A percentile compares a stretch with the other conserved stretches of the same genome.
phyloP scores from a whole-genome alignment of 2,113 vertebrate species.

The Camelus bactrianus region DNA sequence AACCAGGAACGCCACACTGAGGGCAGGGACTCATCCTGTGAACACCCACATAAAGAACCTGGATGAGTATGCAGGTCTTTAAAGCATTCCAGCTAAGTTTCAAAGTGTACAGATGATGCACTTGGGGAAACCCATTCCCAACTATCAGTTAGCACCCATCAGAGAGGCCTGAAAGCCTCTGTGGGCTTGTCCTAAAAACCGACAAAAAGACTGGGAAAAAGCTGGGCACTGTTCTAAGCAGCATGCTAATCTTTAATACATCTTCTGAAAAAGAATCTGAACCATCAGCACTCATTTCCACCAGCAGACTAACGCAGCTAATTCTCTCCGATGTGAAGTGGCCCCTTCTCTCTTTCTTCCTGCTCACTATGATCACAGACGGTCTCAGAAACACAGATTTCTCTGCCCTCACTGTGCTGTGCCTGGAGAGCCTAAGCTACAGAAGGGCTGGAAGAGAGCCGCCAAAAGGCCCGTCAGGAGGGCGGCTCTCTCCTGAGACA shows the following conservation, averaged over 20 bases:
- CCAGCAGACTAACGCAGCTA: background rate
- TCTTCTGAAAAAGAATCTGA: background rate
- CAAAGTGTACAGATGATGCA: background rate
- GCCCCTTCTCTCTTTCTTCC: background rate
- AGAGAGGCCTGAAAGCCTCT: background rate
- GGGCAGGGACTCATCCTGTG: background rate
- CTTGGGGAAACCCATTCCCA: background rate
- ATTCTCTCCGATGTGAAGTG: background rate
- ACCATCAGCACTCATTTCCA: background rate
- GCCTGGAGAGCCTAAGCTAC: background rate
- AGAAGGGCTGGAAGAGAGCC: background rate
- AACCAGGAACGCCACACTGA: background rate
- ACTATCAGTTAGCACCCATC: background rate
- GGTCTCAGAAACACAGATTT: conserved; percentile 22
- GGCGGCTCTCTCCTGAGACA: background rate
- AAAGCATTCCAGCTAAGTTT: background rate
- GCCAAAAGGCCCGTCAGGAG: background rate
- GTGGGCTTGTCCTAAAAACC: background rate
- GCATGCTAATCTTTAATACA: background rate
- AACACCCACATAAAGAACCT: background rate
- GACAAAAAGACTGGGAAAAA: background rate
- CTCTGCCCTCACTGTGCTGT: background rate
- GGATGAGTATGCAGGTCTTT: background rate
- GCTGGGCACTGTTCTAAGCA: background rate
- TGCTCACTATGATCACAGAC: background rate